Base-by-base conservation (phyloP, 2,113 vertebrate genomes). In the Apodemus sylvaticus region DNA sequence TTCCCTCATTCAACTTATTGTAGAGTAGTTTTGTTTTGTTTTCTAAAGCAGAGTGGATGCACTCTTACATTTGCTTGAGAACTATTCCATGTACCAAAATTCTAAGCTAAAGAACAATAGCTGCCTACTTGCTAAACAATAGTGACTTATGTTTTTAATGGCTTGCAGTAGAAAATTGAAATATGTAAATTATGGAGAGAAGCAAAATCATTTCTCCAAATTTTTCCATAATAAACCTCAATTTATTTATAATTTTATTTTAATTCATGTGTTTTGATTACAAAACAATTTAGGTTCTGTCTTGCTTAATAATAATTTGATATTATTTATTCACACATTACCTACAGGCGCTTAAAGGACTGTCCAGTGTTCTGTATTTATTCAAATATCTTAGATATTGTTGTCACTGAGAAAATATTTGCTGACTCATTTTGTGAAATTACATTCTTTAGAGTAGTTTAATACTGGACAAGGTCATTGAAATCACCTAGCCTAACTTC, bases 181-280 rank as follows among this genome's bases (percentile, higher is more conserved):
- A 42, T 66, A 88, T 45, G 42, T 94, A 31, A 92, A 96, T 91
- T 42, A 74, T 58, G 4, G 3, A 77, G 19, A 85, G 86, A 36
- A 78, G 90, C 7, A 83, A 90, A 79, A 77, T 22, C 42, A 79
- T 48, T 88, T 11, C 39, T 29, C 11, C 19, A 39, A 83, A 16
- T 73, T 85, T 70, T 91, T 86, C n/a, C 90, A 74, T 83, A 79
- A 76, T 58, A 48, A 60, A 36, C 16, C 81, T 89, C 29, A 70
- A 64, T 71, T 88, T 71, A 12, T 86, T 66, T 60, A 94, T 62
- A 83, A 48, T 53, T 89, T 42, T 66, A 85, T 93, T 92, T 90
- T 73, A 74, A n/a, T 79, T 42, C 71, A 55, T 78, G 12, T 16
- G 7, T 94, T 64, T 93, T 24, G 85, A 79, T 89, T 11, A 58